Base-by-base conservation (phyloP, 2,113 vertebrate genomes). In the Cryptomyrus ogoouensis region DNA sequence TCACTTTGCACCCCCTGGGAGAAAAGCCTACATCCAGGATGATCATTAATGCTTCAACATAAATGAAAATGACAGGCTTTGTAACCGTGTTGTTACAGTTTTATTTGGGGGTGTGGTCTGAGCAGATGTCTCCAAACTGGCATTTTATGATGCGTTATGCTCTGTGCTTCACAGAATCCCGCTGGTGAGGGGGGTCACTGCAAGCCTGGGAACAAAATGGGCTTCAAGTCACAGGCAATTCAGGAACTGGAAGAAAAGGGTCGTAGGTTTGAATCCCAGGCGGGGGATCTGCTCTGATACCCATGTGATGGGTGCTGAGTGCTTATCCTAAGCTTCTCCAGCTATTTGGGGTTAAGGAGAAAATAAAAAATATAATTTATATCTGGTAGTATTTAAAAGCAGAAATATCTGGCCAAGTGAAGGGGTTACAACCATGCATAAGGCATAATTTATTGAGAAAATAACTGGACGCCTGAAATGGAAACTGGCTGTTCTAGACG, bases 121-220 rank as follows among this genome's bases (percentile, higher is more conserved):
- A 80, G 74, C 35, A 42, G 35, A 42, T 42, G 74, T 80, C 13
- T 80, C 17, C 31, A 15, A 7, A 12, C 35, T 80, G 35, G 74
- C 74, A 39, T 42, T 80, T 80, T 42, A 42, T 80, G 74, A 27
- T 39, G 12, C 35, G 35, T 42, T 42, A 80, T 80, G 74, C 31
- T 80, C 74, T 80, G 74, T 70, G 35, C 74, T 80, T 80, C 31
- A 80, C 74, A 80, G 74, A 80, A 80, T 70, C 74, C 74, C 6
- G 74, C 35, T 53, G 50, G 49, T 56, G 27, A 53, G 50, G 31
- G 74, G 74, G 35, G 74, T 77, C 70, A 31, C 27, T 77, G 74
- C 35, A 19, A 80, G 15, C 74, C 74, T 80, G 74, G 74, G 74
- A 80, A 80, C 74, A 39, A 80, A 80, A 12, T 12, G n/a, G 62